Percentiles rank a stretch among this genome's conserved stretches.
phyloP scores from a whole-genome alignment of 2,888 invertebrate genomes.

The Gasteruption jaculator region DNA sequence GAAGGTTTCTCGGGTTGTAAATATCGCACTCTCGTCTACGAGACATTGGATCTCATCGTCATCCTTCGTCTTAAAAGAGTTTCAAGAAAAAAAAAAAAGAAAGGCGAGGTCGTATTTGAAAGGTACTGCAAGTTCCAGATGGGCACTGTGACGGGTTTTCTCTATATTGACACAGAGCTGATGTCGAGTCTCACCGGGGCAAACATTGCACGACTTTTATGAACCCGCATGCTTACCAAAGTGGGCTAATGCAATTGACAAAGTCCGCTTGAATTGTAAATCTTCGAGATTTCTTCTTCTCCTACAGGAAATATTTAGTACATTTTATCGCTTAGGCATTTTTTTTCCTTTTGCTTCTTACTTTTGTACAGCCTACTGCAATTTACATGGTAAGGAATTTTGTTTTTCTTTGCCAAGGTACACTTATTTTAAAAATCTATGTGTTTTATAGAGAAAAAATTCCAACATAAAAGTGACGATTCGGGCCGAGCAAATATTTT shows the following conservation, averaged over 20 bases:
- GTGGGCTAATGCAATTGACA: slow-evolving; percentile 17
- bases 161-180: slow-evolving; percentile 31
- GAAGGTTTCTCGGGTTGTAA: too few relatives aligned
- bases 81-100: too few relatives aligned
- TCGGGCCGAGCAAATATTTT: too few relatives aligned
- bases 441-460: too few relatives aligned
- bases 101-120: slow-evolving; percentile 23
- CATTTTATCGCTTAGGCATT: slow-evolving; percentile 1
- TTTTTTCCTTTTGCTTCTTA: background rate
- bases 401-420: too few relatives aligned
- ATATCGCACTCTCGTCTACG: too few relatives aligned
- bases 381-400: too few relatives aligned
- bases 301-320: background rate
- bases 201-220: slow-evolving; percentile 27
- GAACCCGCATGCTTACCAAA: slow-evolving; percentile 19
- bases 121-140: slow-evolving; percentile 18
- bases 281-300: background rate
- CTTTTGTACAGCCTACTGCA: too few relatives aligned
- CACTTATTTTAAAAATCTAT: too few relatives aligned
- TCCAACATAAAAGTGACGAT: too few relatives aligned
- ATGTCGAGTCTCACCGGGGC: slow-evolving; percentile 21
- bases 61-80: too few relatives aligned
- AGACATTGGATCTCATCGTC: too few relatives aligned
- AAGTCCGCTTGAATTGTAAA: background rate
- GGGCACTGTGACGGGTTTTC: slow-evolving; percentile 17